Evolutionary conservation across 2,888 invertebrate species (phyloP), one percentile per base, ranked within the genome.

Genomic region (Diabrotica balteata): DNA sequence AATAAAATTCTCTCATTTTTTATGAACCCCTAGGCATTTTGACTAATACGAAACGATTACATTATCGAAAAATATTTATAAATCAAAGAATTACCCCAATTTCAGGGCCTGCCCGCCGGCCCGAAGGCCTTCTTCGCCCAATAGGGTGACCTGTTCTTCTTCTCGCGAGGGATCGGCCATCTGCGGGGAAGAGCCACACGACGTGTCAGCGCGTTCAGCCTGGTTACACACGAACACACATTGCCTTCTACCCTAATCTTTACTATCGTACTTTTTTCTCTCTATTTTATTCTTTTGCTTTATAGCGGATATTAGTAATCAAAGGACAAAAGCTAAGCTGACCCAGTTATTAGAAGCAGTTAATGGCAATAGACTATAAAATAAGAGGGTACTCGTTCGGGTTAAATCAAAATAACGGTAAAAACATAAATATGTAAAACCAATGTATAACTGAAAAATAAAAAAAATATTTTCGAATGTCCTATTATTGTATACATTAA

Each of bases 151-250:
- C 87, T 95, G 96, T 86, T 97, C 95, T 88, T 97, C 94, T 87
- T 97, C 96, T 83, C 94, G 92, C 85, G 93, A 93, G 84, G 96
- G 95, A 87, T 97, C 97, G 87, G 96, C 96, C 95, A 97, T 96
- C 94, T 96, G 96, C 88, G 87, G 88, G 80, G 82, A 81, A 79
- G 82, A 81, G 79, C 81, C 80, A 64, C 58, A 58, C 51, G 63
- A 57, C 49, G 64, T 58, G 45, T 57, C 55, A 77, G 78, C 81
- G 79, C 81, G 88, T 86, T 90, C 91, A 90, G 91, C 89, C 90
- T 90, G 88, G 87, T 86, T 86, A 87, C 87, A 88, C 89, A 90
- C 32, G 11, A 57, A 57, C 45, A 43, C 86, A 87, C 89, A 90
- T 87, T 86, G 86, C 87, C 77, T 69, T 64, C 69, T 67, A 64